Percentiles rank a stretch among this genome's conserved stretches.
Evolutionary conservation across 2,888 invertebrate genomes (phyloP).

Genomic region (Reticulitermes lucifugus): DNA sequence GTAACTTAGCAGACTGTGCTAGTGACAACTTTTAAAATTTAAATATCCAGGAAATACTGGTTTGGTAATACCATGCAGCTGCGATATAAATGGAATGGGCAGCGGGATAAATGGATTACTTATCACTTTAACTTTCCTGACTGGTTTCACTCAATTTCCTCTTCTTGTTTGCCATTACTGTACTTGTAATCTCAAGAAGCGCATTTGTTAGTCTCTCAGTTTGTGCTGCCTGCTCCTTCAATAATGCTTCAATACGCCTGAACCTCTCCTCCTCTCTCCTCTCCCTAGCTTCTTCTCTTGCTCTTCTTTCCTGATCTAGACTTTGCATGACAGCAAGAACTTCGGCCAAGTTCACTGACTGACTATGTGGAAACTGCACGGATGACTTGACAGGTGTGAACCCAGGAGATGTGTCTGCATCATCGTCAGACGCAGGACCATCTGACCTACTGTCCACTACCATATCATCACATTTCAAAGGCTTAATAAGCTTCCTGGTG

Average conservation of each 20-base stretch:
- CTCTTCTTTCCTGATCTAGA: conserved; percentile 2
- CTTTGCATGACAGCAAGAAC: conserved; percentile 22
- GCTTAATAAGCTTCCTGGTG: conserved; percentile 34
- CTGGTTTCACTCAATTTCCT: conserved; percentile 22
- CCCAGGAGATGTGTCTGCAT: not conserved
- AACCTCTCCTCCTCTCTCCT: conserved; percentile 26
- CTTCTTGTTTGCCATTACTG: not conserved
- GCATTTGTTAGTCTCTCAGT: conserved; percentile 9
- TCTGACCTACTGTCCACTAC: conserved; percentile 23
- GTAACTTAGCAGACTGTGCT: no score
- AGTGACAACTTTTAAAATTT: no score
- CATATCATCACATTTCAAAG: not conserved
- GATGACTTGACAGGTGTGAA: not conserved
- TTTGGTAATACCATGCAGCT: no score
- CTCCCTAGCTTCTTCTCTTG: conserved; percentile 33
- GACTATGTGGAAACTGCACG: not conserved
- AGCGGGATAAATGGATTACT: no score
- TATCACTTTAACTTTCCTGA: not conserved
- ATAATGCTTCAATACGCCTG: conserved; percentile 10
- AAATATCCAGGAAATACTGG: no score
- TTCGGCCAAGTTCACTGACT: conserved; percentile 34
- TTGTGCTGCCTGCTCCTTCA: conserved; percentile 28
- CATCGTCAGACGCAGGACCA: conserved; percentile 7
- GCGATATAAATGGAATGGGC: no score
- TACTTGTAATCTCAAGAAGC: conserved; percentile 10